Base-by-base conservation (phyloP, 2,888 invertebrate species). In the Thymelicus lineola region DNA sequence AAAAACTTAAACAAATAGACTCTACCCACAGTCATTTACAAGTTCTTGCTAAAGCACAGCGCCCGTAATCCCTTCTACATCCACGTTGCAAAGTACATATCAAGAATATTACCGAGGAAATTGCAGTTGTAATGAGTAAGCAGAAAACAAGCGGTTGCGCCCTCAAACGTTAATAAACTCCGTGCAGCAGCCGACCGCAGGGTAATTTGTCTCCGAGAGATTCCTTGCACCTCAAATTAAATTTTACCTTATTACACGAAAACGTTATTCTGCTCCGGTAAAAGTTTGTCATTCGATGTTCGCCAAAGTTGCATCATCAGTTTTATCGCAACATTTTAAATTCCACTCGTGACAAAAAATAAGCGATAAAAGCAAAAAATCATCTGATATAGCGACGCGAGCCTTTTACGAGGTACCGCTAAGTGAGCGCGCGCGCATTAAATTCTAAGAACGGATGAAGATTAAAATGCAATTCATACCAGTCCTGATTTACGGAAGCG, bases 181-280 rank as follows among this genome's bases (percentile, higher is more conserved):
- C 65, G 83, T 79, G 78, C 78, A 77, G 79, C 71, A 76, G 77
- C 75, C 76, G 74, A 79, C 84, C 82, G 85, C 87, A 82, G 83
- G 74, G 84, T 82, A 87, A 90, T 90, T 90, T 92, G 89, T 89
- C 89, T 86, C 87, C 85, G 83, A n/a, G 84, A 84, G 82, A 90
- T 91, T 87, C 90, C 86, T 84, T 82, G 80, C 82, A 81, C 80
- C 82, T 83, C 83, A 87, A 89, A 89, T 89, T 86, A 87, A 85
- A 86, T 69, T 64, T 70, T 86, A 82, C 78, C 79, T 84, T 82
- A 80, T 82, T 81, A 81, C 78, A 80, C 77, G 76, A 77, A 75
- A 79, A 77, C 75, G 77, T 78, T 77, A 77, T 78, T 73, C 76
- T 76, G 66, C 71, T 60, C 64, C 48, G 67, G 69, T 28, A 59